Conservation (phyloP, 2,797 vertebrate species). For the Pangasius sanitwongsei region DNA sequence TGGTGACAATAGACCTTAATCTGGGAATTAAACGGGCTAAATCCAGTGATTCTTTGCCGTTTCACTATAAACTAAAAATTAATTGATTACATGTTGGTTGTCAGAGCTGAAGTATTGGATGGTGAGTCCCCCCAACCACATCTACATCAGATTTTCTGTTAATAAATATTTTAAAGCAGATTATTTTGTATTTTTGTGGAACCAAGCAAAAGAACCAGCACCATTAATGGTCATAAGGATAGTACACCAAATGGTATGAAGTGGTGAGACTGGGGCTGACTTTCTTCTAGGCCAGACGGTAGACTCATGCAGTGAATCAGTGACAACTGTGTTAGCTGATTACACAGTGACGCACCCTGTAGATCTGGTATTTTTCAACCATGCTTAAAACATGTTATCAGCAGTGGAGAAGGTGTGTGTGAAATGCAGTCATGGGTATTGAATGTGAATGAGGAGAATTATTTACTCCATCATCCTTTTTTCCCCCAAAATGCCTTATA, state of each 20-base stretch:
- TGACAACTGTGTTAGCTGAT: no score
- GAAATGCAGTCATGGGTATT: no score
- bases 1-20: background rate
- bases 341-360: no score
- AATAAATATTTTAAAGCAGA: background rate
- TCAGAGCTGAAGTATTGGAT: background rate
- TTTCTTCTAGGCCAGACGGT: no score
- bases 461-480: background rate
- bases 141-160: background rate
- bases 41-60: background rate
- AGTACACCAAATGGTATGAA: no score
- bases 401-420: no score
- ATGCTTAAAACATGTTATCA: no score
- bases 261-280: no score
- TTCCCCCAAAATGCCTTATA: background rate
- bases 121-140: background rate
- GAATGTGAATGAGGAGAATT: background rate
- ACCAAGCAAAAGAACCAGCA: background rate
- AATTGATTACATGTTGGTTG: background rate
- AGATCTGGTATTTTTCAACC: no score
- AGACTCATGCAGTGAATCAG: no score
- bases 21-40: background rate
- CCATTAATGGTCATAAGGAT: background rate
- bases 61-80: background rate
- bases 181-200: background rate